These are phyloP conservation scores for Acrocera orbiculus DNA, from an alignment of 2,888 invertebrate species.

Conservation along the genomic window DNA sequence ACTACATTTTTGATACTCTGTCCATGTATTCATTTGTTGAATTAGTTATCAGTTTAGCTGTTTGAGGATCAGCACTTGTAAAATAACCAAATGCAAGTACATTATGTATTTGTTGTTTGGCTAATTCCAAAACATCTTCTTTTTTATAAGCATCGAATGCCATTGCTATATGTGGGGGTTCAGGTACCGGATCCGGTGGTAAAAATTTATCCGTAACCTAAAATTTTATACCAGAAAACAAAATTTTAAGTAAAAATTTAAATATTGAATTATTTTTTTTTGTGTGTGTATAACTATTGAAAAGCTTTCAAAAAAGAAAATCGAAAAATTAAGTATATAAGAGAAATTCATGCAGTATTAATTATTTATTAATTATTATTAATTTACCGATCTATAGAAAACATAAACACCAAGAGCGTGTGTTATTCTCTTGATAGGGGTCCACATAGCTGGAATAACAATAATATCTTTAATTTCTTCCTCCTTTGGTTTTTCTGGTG, in stretches of 20 bases:
- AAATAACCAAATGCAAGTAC: slow-evolving; percentile 54
- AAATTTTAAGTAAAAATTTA: no score
- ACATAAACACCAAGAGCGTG: slow-evolving; percentile 39
- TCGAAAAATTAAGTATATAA: not conserved
- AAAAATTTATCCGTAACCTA: slow-evolving; percentile 37
- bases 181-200: slow-evolving; percentile 40
- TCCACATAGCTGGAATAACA: slow-evolving; percentile 36
- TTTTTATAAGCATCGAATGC: slow-evolving; percentile 50
- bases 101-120: slow-evolving; percentile 36
- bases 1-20: slow-evolving; percentile 20
- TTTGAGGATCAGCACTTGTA: slow-evolving; percentile 38
- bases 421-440: slow-evolving; percentile 37
- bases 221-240: no score
- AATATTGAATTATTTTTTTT: no score
- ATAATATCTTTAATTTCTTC: slow-evolving; percentile 14
- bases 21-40: slow-evolving; percentile 38
- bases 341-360: not conserved
- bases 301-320: no score
- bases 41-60: slow-evolving; percentile 45
- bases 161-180: slow-evolving; percentile 46
- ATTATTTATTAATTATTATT: not conserved
- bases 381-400: slow-evolving; percentile 35
- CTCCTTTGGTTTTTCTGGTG: slow-evolving; percentile 14
- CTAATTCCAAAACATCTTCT: slow-evolving; percentile 33
- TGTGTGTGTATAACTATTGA: no score